Evolutionary conservation across 2,113 vertebrate species (phyloP), one percentile per base, ranked within the genome.

Genomic region (Tiliqua scincoides): DNA sequence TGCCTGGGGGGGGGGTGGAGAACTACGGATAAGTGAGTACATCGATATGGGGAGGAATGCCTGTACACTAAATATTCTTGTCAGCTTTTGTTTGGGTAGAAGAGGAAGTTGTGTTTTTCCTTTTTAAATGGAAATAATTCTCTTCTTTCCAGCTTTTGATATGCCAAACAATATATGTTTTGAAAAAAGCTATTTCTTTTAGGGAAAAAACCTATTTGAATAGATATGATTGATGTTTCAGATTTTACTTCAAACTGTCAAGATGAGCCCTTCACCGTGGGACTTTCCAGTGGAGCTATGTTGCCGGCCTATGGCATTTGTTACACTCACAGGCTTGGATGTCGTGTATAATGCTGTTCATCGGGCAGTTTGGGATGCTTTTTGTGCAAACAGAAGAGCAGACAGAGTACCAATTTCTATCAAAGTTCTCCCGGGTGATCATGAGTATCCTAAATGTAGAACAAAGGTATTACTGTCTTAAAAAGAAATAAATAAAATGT

Each of bases 321-420:
- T 99, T 75, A 97, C 99, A 2, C 95, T 99, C 4, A 99, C 98
- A 0, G 99, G 99, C 67, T 95, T 99, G 92, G 99, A 99, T 91
- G 98, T 99, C 84, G 96, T 98, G 11, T 99, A 98, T 88, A 99
- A 99, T 84, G 99, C 99, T 2, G 96, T 99, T 74, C 99, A 99
- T 88, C 96, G 99, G 27, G 98, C 99, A 67, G 99, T 99, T 70
- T 99, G 99, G 98, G 99, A 99, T 14, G 98, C 98, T 40, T 99
- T 99, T 95, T 99, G 98, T 90, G 98, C 97, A 84, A 99, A 99
- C 94, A 97, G 98, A 10, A 96, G 99, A 0, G 98, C 98, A 43
- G 99, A 99, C 95, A 95, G 99, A 84, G 98, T 99, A 57, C 98
- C 99, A 5, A 99, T 99, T 95, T 99, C 99, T 40, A 99, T 99